A percentile compares a stretch with the other conserved stretches of the same genome.
Conservation (phyloP, 2,797 vertebrate genomes). For the Microctenopoma steveboyesi region DNA sequence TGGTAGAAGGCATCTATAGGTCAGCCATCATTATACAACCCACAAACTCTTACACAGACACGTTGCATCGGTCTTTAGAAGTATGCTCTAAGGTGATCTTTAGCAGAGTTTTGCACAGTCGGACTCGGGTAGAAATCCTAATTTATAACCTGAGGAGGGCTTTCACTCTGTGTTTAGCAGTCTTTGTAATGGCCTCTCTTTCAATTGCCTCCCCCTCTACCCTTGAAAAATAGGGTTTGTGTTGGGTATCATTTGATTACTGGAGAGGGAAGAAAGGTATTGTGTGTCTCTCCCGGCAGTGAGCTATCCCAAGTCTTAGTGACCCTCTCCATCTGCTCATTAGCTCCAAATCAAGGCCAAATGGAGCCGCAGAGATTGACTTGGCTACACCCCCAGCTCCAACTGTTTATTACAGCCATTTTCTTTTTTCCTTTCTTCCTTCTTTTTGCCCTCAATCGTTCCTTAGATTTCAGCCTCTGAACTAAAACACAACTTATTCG, state of each 20-base stretch:
- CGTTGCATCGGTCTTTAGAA: slow-evolving; percentile 22
- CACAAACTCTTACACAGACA: slow-evolving; percentile 10
- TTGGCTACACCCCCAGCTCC: slow-evolving; percentile 66
- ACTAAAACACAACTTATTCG: slow-evolving; percentile 1
- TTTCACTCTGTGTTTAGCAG: slow-evolving; percentile 44
- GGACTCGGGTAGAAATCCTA: slow-evolving; percentile 42
- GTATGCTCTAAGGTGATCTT: slow-evolving; percentile 29
- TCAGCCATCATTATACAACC: slow-evolving; percentile 63
- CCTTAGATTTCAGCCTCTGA: slow-evolving; percentile 16
- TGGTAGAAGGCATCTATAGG: slow-evolving; percentile 97
- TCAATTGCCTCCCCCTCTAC: slow-evolving; percentile 52
- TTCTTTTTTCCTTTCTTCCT: slow-evolving; percentile 45
- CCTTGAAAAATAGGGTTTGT: slow-evolving; percentile 55
- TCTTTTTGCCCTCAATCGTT: slow-evolving; percentile 16
- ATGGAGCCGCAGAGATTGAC: slow-evolving; percentile 75
- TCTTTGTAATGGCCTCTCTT: slow-evolving; percentile 56
- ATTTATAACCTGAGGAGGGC: slow-evolving; percentile 59
- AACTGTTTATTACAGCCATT: slow-evolving; percentile 61
- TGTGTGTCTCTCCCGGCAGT: slow-evolving; percentile 67
- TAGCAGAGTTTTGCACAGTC: slow-evolving; percentile 14
- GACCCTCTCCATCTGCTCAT: slow-evolving; percentile 82
- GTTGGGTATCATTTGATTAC: slow-evolving; percentile 63
- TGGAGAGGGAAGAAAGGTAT: slow-evolving; percentile 63
- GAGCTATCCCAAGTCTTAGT: slow-evolving; percentile 66
- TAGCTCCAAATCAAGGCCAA: slow-evolving; percentile 81